phyloP scores from a whole-genome alignment of 2,113 vertebrate species.

The Microcebus lehilahytsara region DNA sequence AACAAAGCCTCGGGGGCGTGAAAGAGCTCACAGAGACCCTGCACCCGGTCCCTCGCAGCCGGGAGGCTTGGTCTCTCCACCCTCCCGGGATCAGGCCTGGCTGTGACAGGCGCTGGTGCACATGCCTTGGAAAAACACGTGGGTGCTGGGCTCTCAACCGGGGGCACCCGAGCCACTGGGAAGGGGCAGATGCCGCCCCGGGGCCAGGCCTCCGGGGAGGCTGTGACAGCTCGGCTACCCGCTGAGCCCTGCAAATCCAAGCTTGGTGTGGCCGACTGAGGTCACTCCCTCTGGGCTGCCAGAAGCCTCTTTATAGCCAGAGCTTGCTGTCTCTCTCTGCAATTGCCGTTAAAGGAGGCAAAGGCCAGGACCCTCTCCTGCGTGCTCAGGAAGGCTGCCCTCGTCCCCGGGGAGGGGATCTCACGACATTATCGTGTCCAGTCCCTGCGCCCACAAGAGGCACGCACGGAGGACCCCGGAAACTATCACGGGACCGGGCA shows the following conservation, averaged over 20 bases:
- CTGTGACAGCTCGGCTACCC: background rate
- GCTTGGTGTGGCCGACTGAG: accelerated
- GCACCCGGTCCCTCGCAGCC: background rate
- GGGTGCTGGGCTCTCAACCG: accelerated
- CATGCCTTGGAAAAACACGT: accelerated
- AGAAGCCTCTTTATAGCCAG: background rate
- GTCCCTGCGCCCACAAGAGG: background rate
- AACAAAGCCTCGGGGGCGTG: background rate
- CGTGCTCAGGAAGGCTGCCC: background rate
- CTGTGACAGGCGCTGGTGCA: background rate
- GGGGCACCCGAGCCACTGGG: background rate
- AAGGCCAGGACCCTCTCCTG: background rate
- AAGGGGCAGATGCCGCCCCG: background rate
- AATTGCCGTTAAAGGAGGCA: background rate
- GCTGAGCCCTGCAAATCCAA: background rate
- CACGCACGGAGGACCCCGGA: background rate
- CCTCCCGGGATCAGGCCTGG: background rate
- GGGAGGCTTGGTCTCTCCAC: background rate
- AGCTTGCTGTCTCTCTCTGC: background rate
- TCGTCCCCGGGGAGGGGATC: background rate
- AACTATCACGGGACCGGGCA: background rate
- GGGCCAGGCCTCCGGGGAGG: background rate
- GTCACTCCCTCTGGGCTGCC: background rate
- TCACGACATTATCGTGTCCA: background rate
- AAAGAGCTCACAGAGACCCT: background rate